phyloP scores from a whole-genome alignment of 2,113 vertebrate genomes.

The Trogon melanurus region DNA sequence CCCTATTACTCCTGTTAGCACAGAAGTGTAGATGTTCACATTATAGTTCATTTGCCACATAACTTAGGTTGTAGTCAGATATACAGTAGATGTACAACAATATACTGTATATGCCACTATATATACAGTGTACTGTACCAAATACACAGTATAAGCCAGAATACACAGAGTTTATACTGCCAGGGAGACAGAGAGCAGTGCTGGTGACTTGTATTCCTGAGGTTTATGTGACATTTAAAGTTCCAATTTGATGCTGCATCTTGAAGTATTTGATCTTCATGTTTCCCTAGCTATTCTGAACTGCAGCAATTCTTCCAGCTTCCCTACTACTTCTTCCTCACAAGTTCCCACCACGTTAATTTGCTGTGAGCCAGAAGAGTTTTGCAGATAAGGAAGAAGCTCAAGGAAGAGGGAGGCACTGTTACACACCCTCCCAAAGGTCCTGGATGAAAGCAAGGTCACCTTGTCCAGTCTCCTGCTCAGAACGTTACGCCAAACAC shows the following conservation, averaged over 20 bases:
- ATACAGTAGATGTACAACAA: neutral
- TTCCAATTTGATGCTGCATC: neutral
- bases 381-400: neutral
- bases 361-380: neutral
- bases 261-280: neutral
- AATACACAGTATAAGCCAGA: neutral
- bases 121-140: neutral
- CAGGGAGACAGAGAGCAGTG: neutral
- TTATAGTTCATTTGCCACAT: neutral
- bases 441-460: neutral
- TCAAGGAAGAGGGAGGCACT: neutral
- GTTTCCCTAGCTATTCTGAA: neutral
- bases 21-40: neutral
- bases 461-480: neutral
- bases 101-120: neutral
- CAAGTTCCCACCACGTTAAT: neutral
- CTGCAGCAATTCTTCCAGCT: neutral
- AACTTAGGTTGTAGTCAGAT: neutral
- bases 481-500: neutral
- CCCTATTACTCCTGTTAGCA: neutral
- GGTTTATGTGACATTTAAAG: neutral
- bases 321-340: neutral
- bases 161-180: neutral
- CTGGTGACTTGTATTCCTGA: neutral
- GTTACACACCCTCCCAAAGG: neutral